phyloP scores from a whole-genome alignment of 2,888 invertebrate species.

The Sipha maydis region DNA sequence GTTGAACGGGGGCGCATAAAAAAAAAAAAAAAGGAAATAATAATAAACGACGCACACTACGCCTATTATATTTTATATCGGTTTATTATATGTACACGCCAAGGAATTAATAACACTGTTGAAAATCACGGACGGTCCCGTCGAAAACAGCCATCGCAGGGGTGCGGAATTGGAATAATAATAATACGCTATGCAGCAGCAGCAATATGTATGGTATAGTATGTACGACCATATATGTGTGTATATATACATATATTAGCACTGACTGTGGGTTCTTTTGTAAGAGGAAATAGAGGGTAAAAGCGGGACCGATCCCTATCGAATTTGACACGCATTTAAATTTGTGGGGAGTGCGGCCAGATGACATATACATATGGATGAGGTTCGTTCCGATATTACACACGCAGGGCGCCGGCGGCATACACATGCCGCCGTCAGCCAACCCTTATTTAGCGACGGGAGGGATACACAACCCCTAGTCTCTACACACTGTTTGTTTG shows the following conservation, averaged over 20 bases:
- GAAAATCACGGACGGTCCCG: conserved; percentile 60
- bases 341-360: conserved; percentile 57
- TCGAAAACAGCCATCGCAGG: conserved; percentile 64
- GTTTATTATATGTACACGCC: not conserved
- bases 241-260: not conserved
- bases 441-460: conserved; percentile 23
- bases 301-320: conserved; percentile 56
- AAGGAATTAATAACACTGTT: conserved; percentile 61
- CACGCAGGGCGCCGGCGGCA: conserved; percentile 14
- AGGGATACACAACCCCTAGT: conserved; percentile 21
- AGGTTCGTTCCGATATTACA: conserved; percentile 59
- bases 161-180: conserved; percentile 49
- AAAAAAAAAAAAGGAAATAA: conserved; percentile 15
- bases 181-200: conserved; percentile 40
- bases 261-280: conserved; percentile 36
- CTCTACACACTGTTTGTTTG: conserved; percentile 54
- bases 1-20: not conserved
- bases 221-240: not conserved
- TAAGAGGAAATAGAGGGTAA: conserved; percentile 56
- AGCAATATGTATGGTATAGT: conserved; percentile 44
- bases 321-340: conserved; percentile 62
- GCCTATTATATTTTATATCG: conserved; percentile 19
- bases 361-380: conserved; percentile 62
- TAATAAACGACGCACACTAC: conserved; percentile 20
- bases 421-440: conserved; percentile 17